These are phyloP conservation scores for Ptychochromis oligacanthus DNA, from an alignment of 2,113 vertebrate species.

Conservation along the genomic window DNA sequence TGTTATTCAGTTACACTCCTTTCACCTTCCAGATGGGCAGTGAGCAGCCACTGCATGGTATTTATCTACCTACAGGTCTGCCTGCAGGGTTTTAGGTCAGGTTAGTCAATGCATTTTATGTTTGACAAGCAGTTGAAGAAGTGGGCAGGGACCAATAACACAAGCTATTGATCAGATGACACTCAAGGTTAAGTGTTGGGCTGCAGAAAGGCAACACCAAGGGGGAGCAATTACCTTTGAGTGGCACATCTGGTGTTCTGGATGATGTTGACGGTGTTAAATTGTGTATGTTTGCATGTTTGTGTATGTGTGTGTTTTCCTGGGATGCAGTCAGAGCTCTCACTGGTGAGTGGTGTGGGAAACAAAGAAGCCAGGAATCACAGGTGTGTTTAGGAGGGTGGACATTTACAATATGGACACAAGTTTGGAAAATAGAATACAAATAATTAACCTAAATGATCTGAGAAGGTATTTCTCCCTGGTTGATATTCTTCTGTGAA, in stretches of 20 bases:
- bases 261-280: slow-evolving; percentile 44
- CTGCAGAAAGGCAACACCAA: slow-evolving; percentile 32
- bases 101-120: slow-evolving; percentile 61
- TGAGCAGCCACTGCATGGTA: background rate
- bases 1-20: slow-evolving; percentile 47
- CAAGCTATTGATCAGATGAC: slow-evolving; percentile 58
- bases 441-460: slow-evolving; percentile 26
- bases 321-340: slow-evolving; percentile 18
- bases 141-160: slow-evolving; percentile 67
- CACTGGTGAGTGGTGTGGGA: slow-evolving; percentile 8
- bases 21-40: slow-evolving; percentile 65
- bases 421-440: slow-evolving; percentile 18
- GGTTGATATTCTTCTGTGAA: slow-evolving; percentile 4
- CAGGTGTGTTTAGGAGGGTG: slow-evolving; percentile 63
- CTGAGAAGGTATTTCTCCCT: background rate
- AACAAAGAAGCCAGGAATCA: slow-evolving; percentile 51
- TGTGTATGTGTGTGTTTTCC: slow-evolving; percentile 9
- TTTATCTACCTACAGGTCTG: slow-evolving; percentile 23
- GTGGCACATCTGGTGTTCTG: slow-evolving; percentile 64
- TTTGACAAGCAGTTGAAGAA: slow-evolving; percentile 61
- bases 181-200: slow-evolving; percentile 73
- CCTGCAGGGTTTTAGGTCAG: slow-evolving; percentile 8
- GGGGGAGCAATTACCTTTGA: slow-evolving; percentile 52
- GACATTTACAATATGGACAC: slow-evolving; percentile 47
- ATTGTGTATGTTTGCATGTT: slow-evolving; percentile 15